Evolutionary conservation across 1,140 invertebrate genomes (phyloP).

Genomic region (Trichonephila clavipes): DNA sequence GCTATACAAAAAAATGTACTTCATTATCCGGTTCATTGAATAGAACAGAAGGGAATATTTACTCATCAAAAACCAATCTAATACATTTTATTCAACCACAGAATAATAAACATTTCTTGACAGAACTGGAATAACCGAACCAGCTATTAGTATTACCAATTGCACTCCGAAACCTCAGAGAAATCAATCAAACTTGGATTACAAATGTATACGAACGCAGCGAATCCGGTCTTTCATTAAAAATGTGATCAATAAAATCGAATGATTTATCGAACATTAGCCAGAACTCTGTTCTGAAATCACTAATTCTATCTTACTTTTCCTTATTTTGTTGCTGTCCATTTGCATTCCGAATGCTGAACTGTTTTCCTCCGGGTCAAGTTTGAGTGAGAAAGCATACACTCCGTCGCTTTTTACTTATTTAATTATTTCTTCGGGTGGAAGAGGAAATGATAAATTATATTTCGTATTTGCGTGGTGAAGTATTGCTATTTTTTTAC

Average conservation of each 20-base stretch:
- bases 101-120: too few species aligned
- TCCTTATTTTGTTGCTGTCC: not conserved
- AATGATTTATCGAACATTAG: not conserved
- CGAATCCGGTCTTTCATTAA: not conserved
- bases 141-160: not conserved
- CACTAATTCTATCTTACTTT: not conserved
- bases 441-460: not conserved
- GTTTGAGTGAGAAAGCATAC: not conserved
- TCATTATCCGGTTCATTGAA: too few species aligned
- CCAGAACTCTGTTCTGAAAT: not conserved
- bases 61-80: too few species aligned
- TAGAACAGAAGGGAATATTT: too few species aligned
- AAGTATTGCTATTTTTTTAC: not conserved
- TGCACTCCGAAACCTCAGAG: not conserved
- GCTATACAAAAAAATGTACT: too few species aligned
- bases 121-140: too few species aligned
- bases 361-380: not conserved
- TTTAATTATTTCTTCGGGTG: not conserved
- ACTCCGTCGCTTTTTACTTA: not conserved
- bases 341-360: not conserved
- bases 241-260: slow-evolving; percentile 7
- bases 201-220: not conserved
- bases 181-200: not conserved
- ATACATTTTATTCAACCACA: too few species aligned
- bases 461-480: not conserved